These are phyloP conservation scores for Ectemnius lituratus DNA, from an alignment of 2,888 invertebrate species.

Conservation along the genomic window DNA sequence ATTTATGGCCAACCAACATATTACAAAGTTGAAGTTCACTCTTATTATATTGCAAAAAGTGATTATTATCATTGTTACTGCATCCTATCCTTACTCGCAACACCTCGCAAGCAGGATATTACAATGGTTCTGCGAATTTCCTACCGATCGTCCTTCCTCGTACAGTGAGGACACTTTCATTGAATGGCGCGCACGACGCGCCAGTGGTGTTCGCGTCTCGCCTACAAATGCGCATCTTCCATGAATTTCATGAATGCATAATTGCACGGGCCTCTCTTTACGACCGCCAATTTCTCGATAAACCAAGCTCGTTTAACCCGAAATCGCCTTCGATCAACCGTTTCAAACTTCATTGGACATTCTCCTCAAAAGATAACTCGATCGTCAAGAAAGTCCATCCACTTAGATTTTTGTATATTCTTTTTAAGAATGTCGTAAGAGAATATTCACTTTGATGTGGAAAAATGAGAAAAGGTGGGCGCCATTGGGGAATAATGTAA, in stretches of 20 bases:
- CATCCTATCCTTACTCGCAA: too few relatives aligned
- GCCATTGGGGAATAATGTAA: neutral
- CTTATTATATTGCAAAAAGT: too few relatives aligned
- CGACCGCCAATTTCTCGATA: neutral
- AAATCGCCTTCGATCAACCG: neutral
- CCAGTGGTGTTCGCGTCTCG: slow-evolving; percentile 33
- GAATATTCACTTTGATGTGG: neutral
- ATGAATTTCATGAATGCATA: slow-evolving; percentile 50
- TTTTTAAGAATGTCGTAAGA: neutral
- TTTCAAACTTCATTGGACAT: neutral
- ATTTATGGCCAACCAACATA: too few relatives aligned
- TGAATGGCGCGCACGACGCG: neutral
- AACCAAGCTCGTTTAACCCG: too few relatives aligned
- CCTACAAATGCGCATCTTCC: slow-evolving; percentile 47
- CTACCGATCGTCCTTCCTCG: slow-evolving; percentile 27
- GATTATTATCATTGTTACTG: too few relatives aligned
- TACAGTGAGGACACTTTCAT: too few relatives aligned
- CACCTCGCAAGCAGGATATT: slow-evolving; percentile 11
- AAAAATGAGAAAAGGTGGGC: neutral
- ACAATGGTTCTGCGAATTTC: slow-evolving; percentile 40
- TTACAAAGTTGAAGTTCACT: too few relatives aligned
- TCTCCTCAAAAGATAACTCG: neutral
- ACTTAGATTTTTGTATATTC: neutral
- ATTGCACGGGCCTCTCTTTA: slow-evolving; percentile 37
- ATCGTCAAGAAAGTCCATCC: neutral